phyloP scores from a whole-genome alignment of 2,113 vertebrate species.

The Hylia prasina region DNA sequence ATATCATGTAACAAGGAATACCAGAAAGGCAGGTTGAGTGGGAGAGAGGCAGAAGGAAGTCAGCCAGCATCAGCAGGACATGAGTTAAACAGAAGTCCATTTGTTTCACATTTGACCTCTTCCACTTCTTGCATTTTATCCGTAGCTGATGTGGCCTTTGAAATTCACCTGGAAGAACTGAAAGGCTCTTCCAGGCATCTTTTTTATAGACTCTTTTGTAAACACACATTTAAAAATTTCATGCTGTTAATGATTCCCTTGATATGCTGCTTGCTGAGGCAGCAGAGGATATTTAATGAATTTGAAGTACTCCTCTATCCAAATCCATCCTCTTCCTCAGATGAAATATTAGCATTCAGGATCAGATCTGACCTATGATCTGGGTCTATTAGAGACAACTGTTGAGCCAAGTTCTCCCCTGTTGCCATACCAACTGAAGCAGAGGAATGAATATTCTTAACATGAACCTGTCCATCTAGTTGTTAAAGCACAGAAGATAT shows the following conservation, averaged over 20 bases:
- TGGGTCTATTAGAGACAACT: not conserved
- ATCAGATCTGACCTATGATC: not conserved
- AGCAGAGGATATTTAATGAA: not conserved
- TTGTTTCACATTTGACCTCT: not conserved
- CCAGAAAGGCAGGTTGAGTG: not conserved
- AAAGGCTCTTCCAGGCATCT: not conserved
- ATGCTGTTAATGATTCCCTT: not conserved
- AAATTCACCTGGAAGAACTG: not conserved
- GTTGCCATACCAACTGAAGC: not conserved
- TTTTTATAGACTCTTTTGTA: not conserved
- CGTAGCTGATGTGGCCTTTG: not conserved
- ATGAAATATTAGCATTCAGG: not conserved
- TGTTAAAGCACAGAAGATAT: not conserved
- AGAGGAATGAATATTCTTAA: not conserved
- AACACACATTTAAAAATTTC: slow-evolving; percentile 37
- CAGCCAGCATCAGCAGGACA: not conserved
- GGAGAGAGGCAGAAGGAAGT: not conserved
- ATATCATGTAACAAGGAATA: not conserved
- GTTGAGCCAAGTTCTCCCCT: not conserved
- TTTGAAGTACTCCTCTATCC: not conserved
- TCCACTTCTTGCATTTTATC: not conserved
- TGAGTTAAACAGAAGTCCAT: not conserved
- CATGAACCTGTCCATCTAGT: rapidly evolving
- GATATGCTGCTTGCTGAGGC: not conserved
- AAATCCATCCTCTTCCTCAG: not conserved